Evolutionary conservation across 2,888 invertebrate genomes (phyloP).

Genomic region (Drosophila anomalipes): DNA sequence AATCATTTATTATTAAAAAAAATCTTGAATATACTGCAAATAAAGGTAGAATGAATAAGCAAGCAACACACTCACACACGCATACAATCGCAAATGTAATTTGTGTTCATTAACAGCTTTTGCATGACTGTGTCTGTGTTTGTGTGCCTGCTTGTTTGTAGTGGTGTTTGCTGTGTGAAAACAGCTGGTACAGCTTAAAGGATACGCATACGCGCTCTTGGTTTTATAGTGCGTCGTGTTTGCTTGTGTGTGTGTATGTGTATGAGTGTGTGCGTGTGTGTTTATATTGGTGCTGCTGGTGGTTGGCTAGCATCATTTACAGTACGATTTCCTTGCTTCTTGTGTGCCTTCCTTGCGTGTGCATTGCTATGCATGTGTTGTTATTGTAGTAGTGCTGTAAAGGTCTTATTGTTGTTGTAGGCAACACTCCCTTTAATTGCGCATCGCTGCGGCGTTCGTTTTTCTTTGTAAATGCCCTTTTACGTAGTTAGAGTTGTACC

Average conservation of each 20-base stretch:
- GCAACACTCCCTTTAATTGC: slow-evolving; percentile 77
- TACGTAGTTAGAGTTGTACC: slow-evolving; percentile 2
- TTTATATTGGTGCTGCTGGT: slow-evolving; percentile 50
- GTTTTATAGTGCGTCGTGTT: slow-evolving; percentile 36
- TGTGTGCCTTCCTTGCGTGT: slow-evolving; percentile 47
- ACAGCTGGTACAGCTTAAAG: slow-evolving; percentile 78
- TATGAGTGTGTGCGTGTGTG: slow-evolving; percentile 21
- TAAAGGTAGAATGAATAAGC: slow-evolving; percentile 16
- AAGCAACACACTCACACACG: neutral
- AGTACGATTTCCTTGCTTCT: slow-evolving; percentile 38
- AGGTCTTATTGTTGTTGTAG: slow-evolving; percentile 26
- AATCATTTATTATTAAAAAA: slow-evolving; percentile 59
- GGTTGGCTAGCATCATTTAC: slow-evolving; percentile 54
- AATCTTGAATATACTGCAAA: slow-evolving; percentile 32
- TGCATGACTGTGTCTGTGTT: slow-evolving; percentile 3
- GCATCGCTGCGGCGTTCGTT: slow-evolving; percentile 54
- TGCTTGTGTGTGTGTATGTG: slow-evolving; percentile 34
- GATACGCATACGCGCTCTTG: slow-evolving; percentile 53
- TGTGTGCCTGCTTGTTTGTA: slow-evolving; percentile 21
- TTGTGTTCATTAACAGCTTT: slow-evolving; percentile 49
- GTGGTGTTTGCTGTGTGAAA: slow-evolving; percentile 48
- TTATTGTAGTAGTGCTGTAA: slow-evolving; percentile 44
- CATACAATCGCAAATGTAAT: slow-evolving; percentile 28
- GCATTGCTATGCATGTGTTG: slow-evolving; percentile 72
- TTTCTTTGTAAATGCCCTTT: slow-evolving; percentile 52